Conservation (phyloP, 2,113 vertebrate species). For the Tupaia chinensis region DNA sequence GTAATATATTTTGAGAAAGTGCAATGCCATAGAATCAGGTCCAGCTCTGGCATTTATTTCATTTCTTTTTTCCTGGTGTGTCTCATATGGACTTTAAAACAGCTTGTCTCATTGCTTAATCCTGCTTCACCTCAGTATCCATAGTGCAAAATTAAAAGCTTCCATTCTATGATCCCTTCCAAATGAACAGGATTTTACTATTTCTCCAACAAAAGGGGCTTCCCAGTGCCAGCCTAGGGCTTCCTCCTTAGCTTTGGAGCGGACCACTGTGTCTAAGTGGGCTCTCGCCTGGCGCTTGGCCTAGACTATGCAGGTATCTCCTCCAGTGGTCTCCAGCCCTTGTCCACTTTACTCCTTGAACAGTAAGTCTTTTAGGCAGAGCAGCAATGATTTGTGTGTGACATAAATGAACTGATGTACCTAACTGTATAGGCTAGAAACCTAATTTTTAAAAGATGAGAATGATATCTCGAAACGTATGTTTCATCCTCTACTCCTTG, state of each 20-base stretch:
- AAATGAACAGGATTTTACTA: conserved; percentile 32
- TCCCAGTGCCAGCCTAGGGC: neutral
- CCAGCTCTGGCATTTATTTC: neutral
- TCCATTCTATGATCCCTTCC: neutral
- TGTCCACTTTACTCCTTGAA: neutral
- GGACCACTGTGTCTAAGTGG: neutral
- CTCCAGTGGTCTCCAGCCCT: neutral
- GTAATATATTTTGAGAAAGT: neutral
- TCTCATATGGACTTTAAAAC: neutral
- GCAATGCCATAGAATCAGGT: neutral
- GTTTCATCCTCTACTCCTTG: neutral
- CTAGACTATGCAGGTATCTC: neutral
- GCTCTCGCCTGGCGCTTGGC: neutral
- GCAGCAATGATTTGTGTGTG: neutral
- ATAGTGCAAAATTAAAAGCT: conserved; percentile 56
- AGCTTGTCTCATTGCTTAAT: neutral
- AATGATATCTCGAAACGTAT: neutral
- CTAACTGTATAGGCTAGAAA: neutral
- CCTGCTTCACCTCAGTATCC: conserved; percentile 4
- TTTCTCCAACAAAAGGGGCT: neutral
- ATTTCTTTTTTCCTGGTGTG: neutral
- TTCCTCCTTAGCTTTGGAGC: neutral
- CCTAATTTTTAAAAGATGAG: neutral
- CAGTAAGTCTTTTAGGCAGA: neutral
- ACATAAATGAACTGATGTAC: neutral